Evolutionary conservation across 2,797 vertebrate genomes (phyloP).

Genomic region (Columba guinea): DNA sequence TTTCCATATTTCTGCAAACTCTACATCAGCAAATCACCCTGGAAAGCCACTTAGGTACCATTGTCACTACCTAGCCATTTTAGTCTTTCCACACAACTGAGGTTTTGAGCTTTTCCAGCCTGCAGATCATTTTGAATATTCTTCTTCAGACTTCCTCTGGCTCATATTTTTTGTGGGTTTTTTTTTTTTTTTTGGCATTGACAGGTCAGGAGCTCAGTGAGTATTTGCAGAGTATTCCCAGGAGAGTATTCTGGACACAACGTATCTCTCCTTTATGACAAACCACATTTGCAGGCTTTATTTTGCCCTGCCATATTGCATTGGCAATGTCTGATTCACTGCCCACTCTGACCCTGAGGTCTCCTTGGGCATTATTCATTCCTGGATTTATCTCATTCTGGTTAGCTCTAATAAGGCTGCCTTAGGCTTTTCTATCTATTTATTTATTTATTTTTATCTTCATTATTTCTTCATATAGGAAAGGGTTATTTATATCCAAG

Average conservation of each 20-base stretch:
- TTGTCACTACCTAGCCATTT: not conserved
- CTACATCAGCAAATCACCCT: not conserved
- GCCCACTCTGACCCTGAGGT: constrained; percentile 49
- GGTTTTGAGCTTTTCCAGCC: not conserved
- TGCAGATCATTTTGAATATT: not conserved
- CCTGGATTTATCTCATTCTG: not conserved
- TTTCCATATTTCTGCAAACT: not conserved
- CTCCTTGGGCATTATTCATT: constrained; percentile 48
- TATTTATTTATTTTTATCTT: not conserved
- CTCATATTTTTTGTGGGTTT: not conserved
- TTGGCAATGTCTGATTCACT: constrained; percentile 16
- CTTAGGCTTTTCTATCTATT: too few relatives aligned
- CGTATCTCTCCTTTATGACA: constrained; percentile 12
- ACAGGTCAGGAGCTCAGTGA: not conserved
- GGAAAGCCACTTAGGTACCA: not conserved
- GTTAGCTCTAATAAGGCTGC: not conserved
- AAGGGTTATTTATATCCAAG: not conserved
- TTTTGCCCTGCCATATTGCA: constrained; percentile 34
- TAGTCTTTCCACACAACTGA: not conserved
- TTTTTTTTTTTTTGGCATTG: not conserved
- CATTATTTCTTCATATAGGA: not conserved
- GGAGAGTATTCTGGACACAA: not conserved
- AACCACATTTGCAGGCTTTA: not conserved
- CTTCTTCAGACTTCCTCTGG: constrained; percentile 10
- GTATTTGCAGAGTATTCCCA: constrained; percentile 16